Percentiles rank a stretch among this genome's conserved stretches.
phyloP scores from a whole-genome alignment of 2,888 invertebrate species.

The Netelia inedita region DNA sequence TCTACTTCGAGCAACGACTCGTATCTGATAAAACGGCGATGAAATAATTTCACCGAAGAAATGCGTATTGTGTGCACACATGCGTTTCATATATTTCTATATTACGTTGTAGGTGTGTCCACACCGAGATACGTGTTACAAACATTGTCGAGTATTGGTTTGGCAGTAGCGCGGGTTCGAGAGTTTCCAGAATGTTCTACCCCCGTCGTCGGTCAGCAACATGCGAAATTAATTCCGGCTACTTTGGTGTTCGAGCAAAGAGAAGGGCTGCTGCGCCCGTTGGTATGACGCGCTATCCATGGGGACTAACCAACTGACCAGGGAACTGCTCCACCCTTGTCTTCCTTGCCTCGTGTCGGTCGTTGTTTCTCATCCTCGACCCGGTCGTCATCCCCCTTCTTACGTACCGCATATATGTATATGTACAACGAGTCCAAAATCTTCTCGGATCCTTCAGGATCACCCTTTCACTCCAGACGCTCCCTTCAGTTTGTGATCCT shows the following conservation, averaged over 20 bases:
- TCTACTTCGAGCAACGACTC: not conserved
- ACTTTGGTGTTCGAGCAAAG: slow-evolving; percentile 44
- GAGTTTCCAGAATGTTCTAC: slow-evolving; percentile 38
- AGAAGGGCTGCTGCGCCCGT: slow-evolving; percentile 39
- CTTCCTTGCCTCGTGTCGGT: slow-evolving; percentile 18
- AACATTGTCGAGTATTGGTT: slow-evolving; percentile 1
- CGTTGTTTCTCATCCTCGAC: slow-evolving; percentile 36
- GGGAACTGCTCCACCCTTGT: slow-evolving; percentile 55
- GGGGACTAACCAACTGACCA: slow-evolving; percentile 66
- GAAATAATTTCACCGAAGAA: not conserved
- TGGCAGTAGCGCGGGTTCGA: not conserved
- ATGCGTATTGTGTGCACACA: not conserved
- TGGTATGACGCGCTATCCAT: slow-evolving; percentile 48
- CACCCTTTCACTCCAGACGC: slow-evolving; percentile 58
- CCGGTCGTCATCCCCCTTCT: not conserved
- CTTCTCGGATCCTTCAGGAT: slow-evolving; percentile 65
- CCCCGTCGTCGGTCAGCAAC: slow-evolving; percentile 41
- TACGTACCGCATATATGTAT: slow-evolving; percentile 61
- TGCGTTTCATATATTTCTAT: not conserved
- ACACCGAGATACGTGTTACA: not conserved
- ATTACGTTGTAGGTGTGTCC: not conserved
- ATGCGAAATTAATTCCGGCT: slow-evolving; percentile 62
- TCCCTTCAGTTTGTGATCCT: slow-evolving; percentile 63
- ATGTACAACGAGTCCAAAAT: slow-evolving; percentile 44
- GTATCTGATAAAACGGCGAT: not conserved